Evolutionary conservation across 2,113 vertebrate species (phyloP).

Genomic region (Microcebus griseorufus): DNA sequence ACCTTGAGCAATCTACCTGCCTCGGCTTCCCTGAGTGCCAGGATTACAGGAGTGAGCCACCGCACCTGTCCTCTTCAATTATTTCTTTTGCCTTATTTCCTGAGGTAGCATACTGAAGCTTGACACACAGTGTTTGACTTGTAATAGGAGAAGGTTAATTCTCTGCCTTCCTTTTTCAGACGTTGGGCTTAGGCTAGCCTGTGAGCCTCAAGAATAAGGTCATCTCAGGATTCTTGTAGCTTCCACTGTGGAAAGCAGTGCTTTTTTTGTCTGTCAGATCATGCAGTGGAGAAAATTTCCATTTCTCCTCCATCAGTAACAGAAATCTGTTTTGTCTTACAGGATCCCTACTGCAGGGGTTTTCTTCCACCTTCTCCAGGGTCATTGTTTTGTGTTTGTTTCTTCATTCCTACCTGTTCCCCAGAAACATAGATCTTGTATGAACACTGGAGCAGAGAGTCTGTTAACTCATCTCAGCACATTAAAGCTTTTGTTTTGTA

Average conservation of each 20-base stretch:
- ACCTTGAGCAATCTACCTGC: too few species aligned
- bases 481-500: neutral
- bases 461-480: neutral
- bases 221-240: neutral
- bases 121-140: neutral
- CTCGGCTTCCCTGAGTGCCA: too few species aligned
- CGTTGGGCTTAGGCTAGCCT: neutral
- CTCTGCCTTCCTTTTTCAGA: neutral
- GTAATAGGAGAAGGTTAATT: neutral
- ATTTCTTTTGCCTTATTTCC: neutral
- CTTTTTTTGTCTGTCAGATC: neutral
- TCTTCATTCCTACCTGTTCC: neutral
- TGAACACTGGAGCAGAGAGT: neutral
- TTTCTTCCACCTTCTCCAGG: neutral
- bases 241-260: neutral
- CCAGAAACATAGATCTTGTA: neutral
- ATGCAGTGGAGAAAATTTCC: neutral
- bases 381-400: neutral
- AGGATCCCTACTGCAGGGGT: neutral
- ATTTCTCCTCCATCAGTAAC: fast-evolving
- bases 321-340: neutral
- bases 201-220: neutral
- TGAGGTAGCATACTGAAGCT: neutral
- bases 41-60: too few species aligned
- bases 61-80: neutral